These are phyloP conservation scores for Tenualosa thibaudeaui DNA, from an alignment of 2,797 vertebrate species.

Conservation along the genomic window DNA sequence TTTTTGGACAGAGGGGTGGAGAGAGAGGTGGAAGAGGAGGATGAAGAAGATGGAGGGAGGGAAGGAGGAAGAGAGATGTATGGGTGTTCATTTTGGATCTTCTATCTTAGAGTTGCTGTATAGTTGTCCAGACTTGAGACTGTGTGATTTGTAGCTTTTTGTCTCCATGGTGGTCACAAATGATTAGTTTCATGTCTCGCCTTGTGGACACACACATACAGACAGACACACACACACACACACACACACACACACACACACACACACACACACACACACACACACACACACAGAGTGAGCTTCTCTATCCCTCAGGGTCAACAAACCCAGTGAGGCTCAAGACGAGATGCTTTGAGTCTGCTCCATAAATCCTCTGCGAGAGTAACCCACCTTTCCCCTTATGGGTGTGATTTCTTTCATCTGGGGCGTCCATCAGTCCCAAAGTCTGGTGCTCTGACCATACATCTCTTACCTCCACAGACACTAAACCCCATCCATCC, in stretches of 20 bases:
- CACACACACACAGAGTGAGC: not conserved
- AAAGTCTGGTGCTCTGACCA: not conserved
- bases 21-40: not conserved
- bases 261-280: constrained; percentile 14
- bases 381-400: not conserved
- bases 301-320: not conserved
- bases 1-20: constrained; percentile 35
- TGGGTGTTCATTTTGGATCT: constrained; percentile 14
- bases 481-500: not conserved
- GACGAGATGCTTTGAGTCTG: not conserved
- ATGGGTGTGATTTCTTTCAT: not conserved
- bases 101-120: constrained; percentile 21
- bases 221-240: not conserved
- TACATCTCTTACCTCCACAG: not conserved
- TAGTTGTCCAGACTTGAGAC: constrained; percentile 25
- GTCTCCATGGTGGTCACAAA: not conserved
- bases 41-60: not conserved
- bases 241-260: not conserved
- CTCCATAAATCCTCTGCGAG: not conserved
- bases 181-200: not conserved
- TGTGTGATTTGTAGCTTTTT: constrained; percentile 3
- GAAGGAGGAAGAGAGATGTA: not conserved
- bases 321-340: not conserved
- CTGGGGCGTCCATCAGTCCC: not conserved
- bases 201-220: not conserved